Evolutionary conservation across 2,888 invertebrate species (phyloP).

Genomic region (Parascotia fuliginaria): DNA sequence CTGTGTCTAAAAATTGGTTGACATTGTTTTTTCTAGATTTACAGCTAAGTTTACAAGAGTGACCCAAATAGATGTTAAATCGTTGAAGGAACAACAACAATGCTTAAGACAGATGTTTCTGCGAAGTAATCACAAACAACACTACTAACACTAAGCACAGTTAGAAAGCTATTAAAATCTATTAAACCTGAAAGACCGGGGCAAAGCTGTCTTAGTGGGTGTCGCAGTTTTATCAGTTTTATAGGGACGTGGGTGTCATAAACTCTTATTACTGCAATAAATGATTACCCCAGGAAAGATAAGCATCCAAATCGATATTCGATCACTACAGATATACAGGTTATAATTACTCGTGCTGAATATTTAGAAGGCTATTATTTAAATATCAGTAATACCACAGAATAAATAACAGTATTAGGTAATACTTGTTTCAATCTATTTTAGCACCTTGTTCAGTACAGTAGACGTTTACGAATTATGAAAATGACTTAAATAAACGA

Average conservation of each 20-base stretch:
- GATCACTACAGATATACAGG: not conserved
- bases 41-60: no score
- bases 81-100: no score
- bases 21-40: no score
- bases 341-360: conserved; percentile 3
- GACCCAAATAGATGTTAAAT: no score
- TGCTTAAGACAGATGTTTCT: no score
- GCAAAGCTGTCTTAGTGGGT: not conserved
- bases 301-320: not conserved
- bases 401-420: conserved; percentile 5
- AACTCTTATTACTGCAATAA: not conserved
- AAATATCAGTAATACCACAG: no score
- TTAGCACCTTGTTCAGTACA: not conserved
- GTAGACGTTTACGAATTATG: not conserved
- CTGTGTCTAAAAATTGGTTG: no score
- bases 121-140: no score
- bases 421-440: not conserved
- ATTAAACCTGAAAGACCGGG: not conserved
- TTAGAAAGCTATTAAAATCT: not conserved
- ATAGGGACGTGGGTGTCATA: conserved; percentile 1
- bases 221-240: not conserved
- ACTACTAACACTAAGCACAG: not conserved
- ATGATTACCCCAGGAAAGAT: not conserved
- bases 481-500: not conserved
- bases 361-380: no score